These are phyloP conservation scores for Platypus cylindrus DNA, from an alignment of 2,888 invertebrate genomes.

Conservation along the genomic window DNA sequence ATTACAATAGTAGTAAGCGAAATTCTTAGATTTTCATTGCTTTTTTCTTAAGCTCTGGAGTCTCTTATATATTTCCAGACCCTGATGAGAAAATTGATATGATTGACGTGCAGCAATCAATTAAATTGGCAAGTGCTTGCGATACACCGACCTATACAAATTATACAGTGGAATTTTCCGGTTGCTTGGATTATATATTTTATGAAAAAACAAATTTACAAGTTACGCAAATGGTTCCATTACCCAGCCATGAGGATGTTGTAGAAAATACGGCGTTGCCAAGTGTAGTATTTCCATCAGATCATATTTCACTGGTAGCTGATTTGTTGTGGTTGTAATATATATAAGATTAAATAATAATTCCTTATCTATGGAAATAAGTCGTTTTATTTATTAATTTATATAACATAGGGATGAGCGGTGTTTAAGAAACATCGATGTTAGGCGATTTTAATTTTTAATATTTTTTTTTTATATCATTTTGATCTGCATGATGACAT, in stretches of 20 bases:
- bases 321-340: conserved; percentile 50
- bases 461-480: no score
- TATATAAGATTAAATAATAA: background rate
- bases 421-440: no score
- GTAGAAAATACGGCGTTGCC: conserved; percentile 67
- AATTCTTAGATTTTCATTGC: conserved; percentile 1
- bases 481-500: no score
- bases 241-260: conserved; percentile 69
- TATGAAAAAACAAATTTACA: conserved; percentile 52
- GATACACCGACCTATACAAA: conserved; percentile 80
- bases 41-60: no score
- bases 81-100: conserved; percentile 48
- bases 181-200: conserved; percentile 87
- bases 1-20: conserved; percentile 68
- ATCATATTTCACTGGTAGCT: conserved; percentile 82
- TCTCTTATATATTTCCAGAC: conserved; percentile 39
- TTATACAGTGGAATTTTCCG: conserved; percentile 70
- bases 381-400: no score
- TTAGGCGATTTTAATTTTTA: no score
- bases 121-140: conserved; percentile 64
- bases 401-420: no score
- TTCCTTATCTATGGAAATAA: background rate
- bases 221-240: conserved; percentile 61
- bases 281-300: conserved; percentile 82
- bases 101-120: conserved; percentile 51